phyloP scores from a whole-genome alignment of 2,113 vertebrate genomes.

The Hyaena hyaena region DNA sequence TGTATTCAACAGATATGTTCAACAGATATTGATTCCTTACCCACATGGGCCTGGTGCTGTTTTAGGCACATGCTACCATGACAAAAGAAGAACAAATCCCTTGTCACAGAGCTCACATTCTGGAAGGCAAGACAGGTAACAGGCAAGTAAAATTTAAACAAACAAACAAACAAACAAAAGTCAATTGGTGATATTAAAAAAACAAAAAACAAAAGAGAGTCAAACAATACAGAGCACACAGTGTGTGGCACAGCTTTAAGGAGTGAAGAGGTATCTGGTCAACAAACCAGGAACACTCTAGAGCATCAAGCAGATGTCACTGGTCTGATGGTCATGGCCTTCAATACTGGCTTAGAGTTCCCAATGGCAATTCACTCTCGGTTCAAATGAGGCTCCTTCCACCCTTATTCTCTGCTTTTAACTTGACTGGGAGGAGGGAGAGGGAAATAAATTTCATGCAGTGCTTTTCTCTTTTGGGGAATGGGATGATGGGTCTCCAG shows the following conservation, averaged over 20 bases:
- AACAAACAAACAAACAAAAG: not conserved
- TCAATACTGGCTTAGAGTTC: not conserved
- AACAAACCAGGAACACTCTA: not conserved
- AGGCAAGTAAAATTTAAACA: not conserved
- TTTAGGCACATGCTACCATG: no score
- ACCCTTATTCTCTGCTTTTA: not conserved
- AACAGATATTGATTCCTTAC: not conserved
- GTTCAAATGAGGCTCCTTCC: not conserved
- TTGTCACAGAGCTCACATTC: not conserved
- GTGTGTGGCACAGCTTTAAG: not conserved
- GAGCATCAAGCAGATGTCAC: not conserved
- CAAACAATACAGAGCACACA: not conserved
- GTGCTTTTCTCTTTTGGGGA: not conserved
- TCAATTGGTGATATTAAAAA: not conserved
- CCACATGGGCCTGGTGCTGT: not conserved
- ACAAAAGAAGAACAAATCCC: not conserved
- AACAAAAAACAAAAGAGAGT: not conserved
- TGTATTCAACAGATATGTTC: not conserved
- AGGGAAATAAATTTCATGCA: not conserved
- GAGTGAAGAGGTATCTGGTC: not conserved
- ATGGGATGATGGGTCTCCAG: not conserved
- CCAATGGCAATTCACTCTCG: not conserved
- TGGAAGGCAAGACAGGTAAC: not conserved
- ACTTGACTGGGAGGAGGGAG: not conserved
- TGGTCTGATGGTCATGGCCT: not conserved